Conservation (phyloP, 2,113 vertebrate species). For the Plestiodon gilberti region DNA sequence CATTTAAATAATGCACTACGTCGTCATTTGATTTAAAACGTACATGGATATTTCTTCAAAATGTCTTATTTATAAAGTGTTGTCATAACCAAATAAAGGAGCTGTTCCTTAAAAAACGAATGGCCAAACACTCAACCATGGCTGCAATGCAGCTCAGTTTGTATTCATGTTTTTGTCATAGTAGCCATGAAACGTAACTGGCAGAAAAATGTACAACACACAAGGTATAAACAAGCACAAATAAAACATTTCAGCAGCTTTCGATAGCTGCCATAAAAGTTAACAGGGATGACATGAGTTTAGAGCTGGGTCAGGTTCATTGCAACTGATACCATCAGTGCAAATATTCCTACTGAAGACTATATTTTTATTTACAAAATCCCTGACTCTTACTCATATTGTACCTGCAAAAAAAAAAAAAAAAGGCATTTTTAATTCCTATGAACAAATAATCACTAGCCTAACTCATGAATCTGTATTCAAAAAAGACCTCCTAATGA, state of each 20-base stretch:
- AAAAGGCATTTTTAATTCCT: no score
- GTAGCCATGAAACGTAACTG: neutral
- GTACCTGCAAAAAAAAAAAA: no score
- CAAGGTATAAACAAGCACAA: neutral
- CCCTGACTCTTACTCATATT: no score
- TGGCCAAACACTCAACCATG: neutral
- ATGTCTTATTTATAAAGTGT: neutral
- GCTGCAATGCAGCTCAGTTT: neutral
- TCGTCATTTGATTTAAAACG: conserved; percentile 24
- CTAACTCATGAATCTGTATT: no score
- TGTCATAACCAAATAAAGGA: conserved; percentile 31
- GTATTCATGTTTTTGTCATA: neutral
- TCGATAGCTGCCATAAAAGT: no score
- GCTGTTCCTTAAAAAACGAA: neutral
- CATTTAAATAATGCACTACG: neutral
- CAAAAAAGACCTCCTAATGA: neutral
- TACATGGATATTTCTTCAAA: neutral
- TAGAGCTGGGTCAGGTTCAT: no score
- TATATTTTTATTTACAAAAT: no score
- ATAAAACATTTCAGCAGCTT: neutral
- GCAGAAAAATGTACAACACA: neutral
- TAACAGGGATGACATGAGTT: no score
- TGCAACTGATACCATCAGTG: no score
- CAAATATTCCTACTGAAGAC: no score
- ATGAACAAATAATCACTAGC: no score